Base-by-base conservation (phyloP, 2,888 invertebrate species). In the Epicampocera succincta region DNA sequence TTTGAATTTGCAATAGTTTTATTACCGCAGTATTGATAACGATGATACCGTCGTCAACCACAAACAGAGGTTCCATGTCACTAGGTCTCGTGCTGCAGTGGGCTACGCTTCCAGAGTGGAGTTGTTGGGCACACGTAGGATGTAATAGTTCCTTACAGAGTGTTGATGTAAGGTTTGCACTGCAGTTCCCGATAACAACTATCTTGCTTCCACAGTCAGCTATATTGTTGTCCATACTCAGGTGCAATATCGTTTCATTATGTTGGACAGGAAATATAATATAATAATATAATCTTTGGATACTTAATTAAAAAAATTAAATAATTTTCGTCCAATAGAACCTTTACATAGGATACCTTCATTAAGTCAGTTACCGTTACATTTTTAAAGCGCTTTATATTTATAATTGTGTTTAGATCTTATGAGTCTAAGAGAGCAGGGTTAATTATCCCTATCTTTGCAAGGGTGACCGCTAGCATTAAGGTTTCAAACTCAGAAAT, bases 391-490 rank as follows among this genome's bases (percentile, higher is more conserved):
- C 19, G 50, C 56, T 54, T 12, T n/a, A n/a, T n/a, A 17, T 60
- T 29, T 42, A 58, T 11, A 44, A 65, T 65, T 33, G 44, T 46
- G 8, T 56, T 42, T 33, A 56, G 19, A 52, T 78, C 71, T 38
- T 56, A 19, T 13, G 54, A 42, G 46, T 83, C 84, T n/a, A 83
- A 17, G 42, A 83, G 72, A 29, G 52, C 15, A 11, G 75, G 74
- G 44, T 83, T 80, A 42, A 75, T 60, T 61, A 78, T 19, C 3
- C 60, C 54, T 33, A 80, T 69, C 21, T 83, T 78, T 63, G 78
- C 74, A 50, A 82, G 61, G 44, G 80, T 79, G 19, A 78, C 75
- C 17, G 80, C 68, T 17, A 80, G 17, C 60, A 78, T 75, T 61
- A 80, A 25, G 13, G 58, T 78, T 61, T 83, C 69, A 42, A 61